phyloP scores from a whole-genome alignment of 2,113 vertebrate genomes.

The Ancistrus triradiatus region DNA sequence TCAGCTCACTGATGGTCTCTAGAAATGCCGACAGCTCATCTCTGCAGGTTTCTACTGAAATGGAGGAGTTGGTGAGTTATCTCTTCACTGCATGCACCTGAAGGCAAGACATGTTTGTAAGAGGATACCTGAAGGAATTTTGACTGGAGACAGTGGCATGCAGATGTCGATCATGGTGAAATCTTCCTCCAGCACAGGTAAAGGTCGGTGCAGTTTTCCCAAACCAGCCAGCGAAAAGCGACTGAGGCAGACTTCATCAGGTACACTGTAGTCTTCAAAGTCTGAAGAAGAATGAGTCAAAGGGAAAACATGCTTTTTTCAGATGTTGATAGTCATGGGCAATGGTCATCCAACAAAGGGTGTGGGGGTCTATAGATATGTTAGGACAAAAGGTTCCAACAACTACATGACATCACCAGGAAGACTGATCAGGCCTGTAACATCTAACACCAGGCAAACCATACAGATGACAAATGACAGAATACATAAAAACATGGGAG shows the following conservation, averaged over 20 bases:
- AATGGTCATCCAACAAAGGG: too few relatives aligned
- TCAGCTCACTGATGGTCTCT: constrained; percentile 43
- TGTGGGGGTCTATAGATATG: too few relatives aligned
- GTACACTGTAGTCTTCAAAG: constrained; percentile 41
- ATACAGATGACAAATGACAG: too few relatives aligned
- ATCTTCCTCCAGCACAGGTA: constrained; percentile 30
- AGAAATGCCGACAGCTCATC: constrained; percentile 45
- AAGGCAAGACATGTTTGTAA: too few relatives aligned
- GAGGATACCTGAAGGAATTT: constrained; percentile 35
- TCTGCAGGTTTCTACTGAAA: constrained; percentile 13
- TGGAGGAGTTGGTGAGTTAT: not conserved
- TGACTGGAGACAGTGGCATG: constrained; percentile 37
- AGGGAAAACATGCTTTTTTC: too few relatives aligned
- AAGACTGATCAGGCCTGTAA: too few relatives aligned
- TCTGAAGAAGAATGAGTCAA: constrained; percentile 19
- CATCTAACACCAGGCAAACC: too few relatives aligned
- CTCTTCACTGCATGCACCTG: too few relatives aligned
- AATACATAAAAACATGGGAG: too few relatives aligned
- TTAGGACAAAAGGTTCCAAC: too few relatives aligned
- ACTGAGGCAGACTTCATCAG: constrained; percentile 46
- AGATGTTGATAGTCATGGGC: too few relatives aligned
- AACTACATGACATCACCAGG: too few relatives aligned
- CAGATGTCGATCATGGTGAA: constrained; percentile 7
- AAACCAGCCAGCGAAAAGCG: constrained; percentile 44
- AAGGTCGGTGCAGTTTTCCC: not conserved